These are phyloP conservation scores for Biston betularia DNA, from an alignment of 2,888 invertebrate genomes.

Conservation along the genomic window DNA sequence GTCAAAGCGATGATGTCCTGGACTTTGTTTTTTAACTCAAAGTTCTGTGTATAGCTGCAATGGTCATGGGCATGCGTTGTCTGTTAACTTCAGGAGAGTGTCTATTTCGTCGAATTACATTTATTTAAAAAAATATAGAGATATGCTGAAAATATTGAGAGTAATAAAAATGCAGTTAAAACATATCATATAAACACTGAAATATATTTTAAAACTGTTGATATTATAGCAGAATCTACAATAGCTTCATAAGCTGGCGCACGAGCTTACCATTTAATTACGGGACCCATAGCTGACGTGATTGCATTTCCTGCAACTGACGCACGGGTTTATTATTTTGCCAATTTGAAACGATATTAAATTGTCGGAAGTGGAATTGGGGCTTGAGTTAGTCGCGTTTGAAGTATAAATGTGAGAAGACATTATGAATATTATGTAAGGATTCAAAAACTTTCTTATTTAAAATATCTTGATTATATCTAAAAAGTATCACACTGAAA, in stretches of 20 bases:
- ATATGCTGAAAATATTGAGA: not conserved
- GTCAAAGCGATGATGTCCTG: too few relatives aligned
- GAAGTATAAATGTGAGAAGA: slow-evolving; percentile 10
- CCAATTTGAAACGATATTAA: slow-evolving; percentile 81
- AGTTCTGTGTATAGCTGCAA: too few relatives aligned
- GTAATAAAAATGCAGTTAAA: not conserved
- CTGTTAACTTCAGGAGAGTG: too few relatives aligned
- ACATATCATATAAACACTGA: not conserved
- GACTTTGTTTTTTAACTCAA: too few relatives aligned
- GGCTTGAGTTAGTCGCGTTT: slow-evolving; percentile 48
- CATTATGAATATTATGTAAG: not conserved
- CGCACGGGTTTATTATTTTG: slow-evolving; percentile 80
- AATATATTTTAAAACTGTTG: slow-evolving; percentile 30
- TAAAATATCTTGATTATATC: too few relatives aligned
- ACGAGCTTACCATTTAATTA: slow-evolving; percentile 79
- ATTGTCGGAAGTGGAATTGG: slow-evolving; percentile 68
- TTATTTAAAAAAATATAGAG: too few relatives aligned
- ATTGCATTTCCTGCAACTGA: slow-evolving; percentile 82
- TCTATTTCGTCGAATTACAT: too few relatives aligned
- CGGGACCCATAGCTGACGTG: slow-evolving; percentile 71
- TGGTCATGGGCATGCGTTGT: too few relatives aligned
- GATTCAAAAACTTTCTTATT: not conserved
- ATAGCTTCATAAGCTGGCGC: slow-evolving; percentile 57
- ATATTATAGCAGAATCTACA: slow-evolving; percentile 47
- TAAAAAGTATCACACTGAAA: not conserved